Percentiles rank a stretch among this genome's conserved stretches.
phyloP scores from a whole-genome alignment of 1,140 invertebrate genomes.

The Lepidurus arcticus region DNA sequence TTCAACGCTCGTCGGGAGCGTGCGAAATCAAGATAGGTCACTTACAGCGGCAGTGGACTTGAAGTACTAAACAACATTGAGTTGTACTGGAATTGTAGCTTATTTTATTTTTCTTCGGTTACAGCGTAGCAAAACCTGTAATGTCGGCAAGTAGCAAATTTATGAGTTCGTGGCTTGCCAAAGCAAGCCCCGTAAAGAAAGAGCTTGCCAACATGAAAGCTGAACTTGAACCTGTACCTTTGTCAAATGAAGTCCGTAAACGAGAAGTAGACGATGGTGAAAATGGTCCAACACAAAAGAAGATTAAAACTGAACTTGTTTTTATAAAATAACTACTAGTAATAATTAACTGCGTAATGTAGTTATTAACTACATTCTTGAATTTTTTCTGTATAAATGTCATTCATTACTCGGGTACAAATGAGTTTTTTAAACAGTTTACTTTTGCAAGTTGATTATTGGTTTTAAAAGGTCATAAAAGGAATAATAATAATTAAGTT shows the following conservation, averaged over 20 bases:
- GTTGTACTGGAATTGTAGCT: neutral
- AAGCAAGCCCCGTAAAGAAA: constrained; percentile 29
- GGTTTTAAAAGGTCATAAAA: too few relatives aligned
- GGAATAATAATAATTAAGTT: neutral
- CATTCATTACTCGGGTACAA: too few relatives aligned
- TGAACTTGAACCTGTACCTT: neutral
- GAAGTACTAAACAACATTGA: constrained; percentile 38
- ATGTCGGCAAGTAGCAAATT: constrained; percentile 32
- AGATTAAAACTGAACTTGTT: neutral
- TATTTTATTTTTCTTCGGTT: neutral
- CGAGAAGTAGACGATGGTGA: neutral
- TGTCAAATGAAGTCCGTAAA: neutral
- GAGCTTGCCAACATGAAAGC: constrained; percentile 4
- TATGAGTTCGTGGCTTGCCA: constrained; percentile 32
- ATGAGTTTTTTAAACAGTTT: too few relatives aligned
- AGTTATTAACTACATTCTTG: too few relatives aligned
- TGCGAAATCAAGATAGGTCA: constrained; percentile 59
- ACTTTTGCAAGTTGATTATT: too few relatives aligned
- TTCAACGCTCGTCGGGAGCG: constrained; percentile 64
- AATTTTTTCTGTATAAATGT: too few relatives aligned
- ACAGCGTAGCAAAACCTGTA: neutral
- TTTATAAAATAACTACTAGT: neutral
- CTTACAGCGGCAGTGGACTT: constrained; percentile 55
- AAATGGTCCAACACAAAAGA: neutral
- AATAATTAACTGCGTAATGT: too few relatives aligned